Evolutionary conservation across 30 jellyfish, hydroid and myxozoan species (phyloP).

Genomic region (Sanderia malayensis): DNA sequence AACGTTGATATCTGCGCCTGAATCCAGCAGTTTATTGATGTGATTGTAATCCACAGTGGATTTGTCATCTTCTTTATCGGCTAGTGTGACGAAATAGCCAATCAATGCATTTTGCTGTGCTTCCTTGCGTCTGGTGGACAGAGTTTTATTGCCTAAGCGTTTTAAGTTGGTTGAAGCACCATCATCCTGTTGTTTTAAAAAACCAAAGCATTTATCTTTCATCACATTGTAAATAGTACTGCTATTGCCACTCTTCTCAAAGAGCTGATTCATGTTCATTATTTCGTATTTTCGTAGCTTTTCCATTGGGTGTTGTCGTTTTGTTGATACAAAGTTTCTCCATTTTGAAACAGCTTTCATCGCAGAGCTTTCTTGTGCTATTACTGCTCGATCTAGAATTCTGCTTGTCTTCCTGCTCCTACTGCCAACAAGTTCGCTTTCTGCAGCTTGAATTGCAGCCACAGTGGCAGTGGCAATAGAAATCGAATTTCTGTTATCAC

Average conservation of each 20-base stretch:
- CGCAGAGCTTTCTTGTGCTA: background rate
- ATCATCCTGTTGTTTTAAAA: conserved; percentile 34
- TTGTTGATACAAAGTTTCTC: conserved; percentile 27
- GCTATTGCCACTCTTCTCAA: background rate
- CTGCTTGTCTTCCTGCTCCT: background rate
- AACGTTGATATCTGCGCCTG: conserved; percentile 63
- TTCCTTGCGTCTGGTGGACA: background rate
- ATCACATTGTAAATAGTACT: background rate
- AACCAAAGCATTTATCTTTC: conserved; percentile 20
- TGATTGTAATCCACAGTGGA: conserved; percentile 39
- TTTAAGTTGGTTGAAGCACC: conserved; percentile 1
- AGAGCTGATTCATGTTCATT: conserved; percentile 19
- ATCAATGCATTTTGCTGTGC: conserved; percentile 47
- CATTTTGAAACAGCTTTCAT: conserved; percentile 49
- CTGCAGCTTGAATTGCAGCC: too few species aligned
- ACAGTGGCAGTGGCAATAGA: too few species aligned
- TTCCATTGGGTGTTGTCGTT: background rate
- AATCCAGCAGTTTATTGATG: conserved; percentile 27
- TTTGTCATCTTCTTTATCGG: conserved; percentile 36
- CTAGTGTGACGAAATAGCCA: conserved; percentile 44
- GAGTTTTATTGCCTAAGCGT: too few species aligned
- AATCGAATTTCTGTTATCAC: background rate
- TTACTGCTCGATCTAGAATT: too few species aligned
- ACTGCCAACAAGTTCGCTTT: too few species aligned
- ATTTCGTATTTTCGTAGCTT: conserved; percentile 17